Base-by-base conservation (phyloP, 1,140 invertebrate species). In the Danaus plexippus region DNA sequence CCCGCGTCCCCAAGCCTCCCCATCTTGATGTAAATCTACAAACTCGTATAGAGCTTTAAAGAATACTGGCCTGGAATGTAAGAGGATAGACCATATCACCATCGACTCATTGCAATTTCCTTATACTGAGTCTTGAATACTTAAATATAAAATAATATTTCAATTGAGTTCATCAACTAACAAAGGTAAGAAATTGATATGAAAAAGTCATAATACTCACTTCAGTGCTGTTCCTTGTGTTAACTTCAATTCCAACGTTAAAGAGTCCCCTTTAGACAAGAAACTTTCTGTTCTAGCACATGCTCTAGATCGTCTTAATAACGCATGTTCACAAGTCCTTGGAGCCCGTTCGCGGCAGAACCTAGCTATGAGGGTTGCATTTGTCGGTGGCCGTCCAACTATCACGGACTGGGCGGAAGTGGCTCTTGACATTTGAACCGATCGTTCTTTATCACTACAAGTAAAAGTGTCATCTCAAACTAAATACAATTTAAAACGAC, bases 41-140 rank as follows among this genome's bases (percentile, higher is more conserved):
- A 97, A 96, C 80, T 97, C 95, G 82, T 96, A 97, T n/a, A 95
- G 89, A 0, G 94, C 91, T 67, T 93, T 92, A 73, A 96, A 96
- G 64, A 93, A 91, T 10, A 96, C 90, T 0, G 94, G 93, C 58
- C 93, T 94, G 82, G 41, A 88, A 59, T 55, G 7, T 32, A 3
- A 32, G 2, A 6, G 22, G 22, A 32, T 32, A 32, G 7, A 32
- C 22, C 22, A 32, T 32, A 32, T 32, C 5, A 32, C 22, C 22
- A 32, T 32, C 7, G 22, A 32, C 2, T 32, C 22, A 32, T 3
- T 32, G 7, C 7, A 22, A 32, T 32, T 32, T 6, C 5, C 5
- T 32, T 7, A 32, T 32, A 32, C 4, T 32, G 22, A 32, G 1
- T 32, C 22, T 32, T 32, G 2, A 32, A 32, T 32, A 32, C 22